phyloP scores from a whole-genome alignment of 2,797 vertebrate species.

The Protonibea diacanthus region DNA sequence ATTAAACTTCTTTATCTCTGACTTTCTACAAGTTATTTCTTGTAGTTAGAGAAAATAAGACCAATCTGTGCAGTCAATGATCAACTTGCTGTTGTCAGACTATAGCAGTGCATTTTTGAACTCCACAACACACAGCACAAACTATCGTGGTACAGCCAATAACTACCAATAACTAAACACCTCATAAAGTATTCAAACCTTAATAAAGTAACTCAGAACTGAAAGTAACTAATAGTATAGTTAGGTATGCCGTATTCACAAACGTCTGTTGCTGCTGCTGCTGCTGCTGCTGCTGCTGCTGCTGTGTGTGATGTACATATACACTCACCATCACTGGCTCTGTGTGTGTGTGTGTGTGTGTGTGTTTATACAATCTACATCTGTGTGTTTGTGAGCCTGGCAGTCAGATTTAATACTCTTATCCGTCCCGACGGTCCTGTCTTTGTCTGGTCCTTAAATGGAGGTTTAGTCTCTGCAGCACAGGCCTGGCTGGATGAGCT shows the following conservation, averaged over 20 bases:
- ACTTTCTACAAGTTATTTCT: neutral
- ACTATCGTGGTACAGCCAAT: neutral
- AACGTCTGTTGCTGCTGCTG: too few species aligned
- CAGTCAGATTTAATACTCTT: conserved; percentile 81
- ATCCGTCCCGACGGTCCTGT: conserved; percentile 75
- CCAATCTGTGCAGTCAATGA: neutral
- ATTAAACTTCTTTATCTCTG: neutral
- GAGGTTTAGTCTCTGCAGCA: conserved; percentile 85
- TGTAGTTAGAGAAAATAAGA: neutral
- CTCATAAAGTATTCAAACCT: neutral
- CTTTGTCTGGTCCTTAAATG: conserved; percentile 92
- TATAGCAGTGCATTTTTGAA: neutral
- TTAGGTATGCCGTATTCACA: neutral
- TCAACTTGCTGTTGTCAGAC: neutral
- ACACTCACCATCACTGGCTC: conserved; percentile 15
- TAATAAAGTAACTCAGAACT: neutral
- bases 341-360: conserved; percentile 16
- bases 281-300: neutral
- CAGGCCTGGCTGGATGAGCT: conserved; percentile 83
- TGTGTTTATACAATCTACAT: conserved; percentile 51
- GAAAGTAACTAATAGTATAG: neutral
- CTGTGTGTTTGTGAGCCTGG: conserved; percentile 69
- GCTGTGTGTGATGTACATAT: conserved; percentile 16
- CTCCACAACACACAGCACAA: neutral
- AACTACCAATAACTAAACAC: neutral